Conservation (phyloP, 2,113 vertebrate genomes). For the Ovis aries region ARS-UI_Ramb_v3.0 NC_056070.1:42025501-42026000, state of each 20-base stretch:
- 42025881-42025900: neutral
- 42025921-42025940: neutral
- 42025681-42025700: neutral
- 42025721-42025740: neutral
- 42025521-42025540: neutral
- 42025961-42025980: neutral
- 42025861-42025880: neutral
- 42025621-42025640: neutral
- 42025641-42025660: neutral
- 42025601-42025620: neutral
- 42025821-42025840: neutral
- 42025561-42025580: neutral
- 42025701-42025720: neutral
- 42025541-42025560: neutral
- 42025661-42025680: neutral
- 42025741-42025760: neutral
- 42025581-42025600: rapidly evolving
- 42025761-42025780: neutral
- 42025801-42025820: neutral
- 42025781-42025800: neutral
- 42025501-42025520: neutral
- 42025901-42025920: neutral
- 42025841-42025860: neutral
- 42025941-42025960: neutral
- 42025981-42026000: neutral